Conservation (phyloP, 2,113 vertebrate species). For the Indicator indicator region DNA sequence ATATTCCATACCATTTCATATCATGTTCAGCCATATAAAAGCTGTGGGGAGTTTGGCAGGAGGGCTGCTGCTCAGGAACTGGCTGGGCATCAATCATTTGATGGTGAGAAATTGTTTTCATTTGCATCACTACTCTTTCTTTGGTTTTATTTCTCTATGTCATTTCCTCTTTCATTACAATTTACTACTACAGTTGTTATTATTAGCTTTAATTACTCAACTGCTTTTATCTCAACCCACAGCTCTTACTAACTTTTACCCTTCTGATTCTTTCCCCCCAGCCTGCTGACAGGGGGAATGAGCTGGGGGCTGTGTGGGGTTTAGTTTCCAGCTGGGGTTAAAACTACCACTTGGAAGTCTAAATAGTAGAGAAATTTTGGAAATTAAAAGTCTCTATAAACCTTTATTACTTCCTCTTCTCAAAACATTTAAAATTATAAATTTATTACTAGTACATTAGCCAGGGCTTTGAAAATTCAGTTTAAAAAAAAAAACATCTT, state of each 20-base stretch:
- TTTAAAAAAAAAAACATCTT: background rate
- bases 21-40: background rate
- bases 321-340: background rate
- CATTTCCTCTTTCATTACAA: background rate
- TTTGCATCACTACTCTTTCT: background rate
- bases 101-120: background rate
- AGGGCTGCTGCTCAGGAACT: background rate
- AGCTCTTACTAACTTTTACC: background rate
- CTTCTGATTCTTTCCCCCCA: background rate
- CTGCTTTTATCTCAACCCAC: background rate
- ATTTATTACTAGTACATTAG: background rate
- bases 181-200: background rate
- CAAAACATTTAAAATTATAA: background rate
- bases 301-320: background rate
- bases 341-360: background rate
- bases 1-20: accelerated
- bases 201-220: background rate
- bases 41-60: background rate
- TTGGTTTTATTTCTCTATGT: background rate
- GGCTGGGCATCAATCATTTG: background rate
- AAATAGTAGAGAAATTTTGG: background rate
- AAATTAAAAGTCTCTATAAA: background rate
- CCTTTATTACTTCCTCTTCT: background rate
- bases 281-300: background rate
- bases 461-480: background rate